Evolutionary conservation across 2,888 invertebrate genomes (phyloP), one percentile per base, ranked within the genome.

Genomic region (Actias luna): DNA sequence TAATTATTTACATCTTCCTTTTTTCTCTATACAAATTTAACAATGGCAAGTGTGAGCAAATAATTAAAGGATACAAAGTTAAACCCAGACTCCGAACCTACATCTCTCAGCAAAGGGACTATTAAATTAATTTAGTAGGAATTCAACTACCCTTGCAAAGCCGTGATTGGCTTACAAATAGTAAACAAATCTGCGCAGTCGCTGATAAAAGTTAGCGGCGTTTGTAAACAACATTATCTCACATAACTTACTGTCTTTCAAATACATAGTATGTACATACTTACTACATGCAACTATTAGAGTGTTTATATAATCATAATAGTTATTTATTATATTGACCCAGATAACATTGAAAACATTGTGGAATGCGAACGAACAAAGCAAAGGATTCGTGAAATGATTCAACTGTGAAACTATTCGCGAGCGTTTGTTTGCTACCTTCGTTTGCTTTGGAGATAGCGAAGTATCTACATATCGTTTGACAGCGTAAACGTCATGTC

Each of bases 331-430:
- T 55, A n/a, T 58, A 33, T 36, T 22, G 58, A 31, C 59, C 63
- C 5, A 58, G 57, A 64, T 61, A 62, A 65, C 58, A 61, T 57
- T 62, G 50, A 27, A 62, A 61, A 63, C 52, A 57, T 12, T 29
- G 36, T 63, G 67, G 70, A 69, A 74, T 72, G 72, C 65, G 63
- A 61, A 29, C 58, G 65, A 68, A 66, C 66, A 73, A 69, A 67
- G 62, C 52, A 18, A 64, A 52, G 25, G 31, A 39, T 14, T 58
- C 59, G 59, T 27, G 50, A 59, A 65, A 46, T 67, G 65, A 67
- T 63, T 63, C 33, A 64, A 66, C 36, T 61, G 27, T 31, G 25
- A 27, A 66, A 63, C 60, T 64, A 69, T 70, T 66, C 65, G 58
- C 65, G 29, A 36, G 60, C 63, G 65, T 55, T 55, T 55, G 55